Conservation (phyloP, 2,113 vertebrate genomes). For the Macaca nemestrina region DNA sequence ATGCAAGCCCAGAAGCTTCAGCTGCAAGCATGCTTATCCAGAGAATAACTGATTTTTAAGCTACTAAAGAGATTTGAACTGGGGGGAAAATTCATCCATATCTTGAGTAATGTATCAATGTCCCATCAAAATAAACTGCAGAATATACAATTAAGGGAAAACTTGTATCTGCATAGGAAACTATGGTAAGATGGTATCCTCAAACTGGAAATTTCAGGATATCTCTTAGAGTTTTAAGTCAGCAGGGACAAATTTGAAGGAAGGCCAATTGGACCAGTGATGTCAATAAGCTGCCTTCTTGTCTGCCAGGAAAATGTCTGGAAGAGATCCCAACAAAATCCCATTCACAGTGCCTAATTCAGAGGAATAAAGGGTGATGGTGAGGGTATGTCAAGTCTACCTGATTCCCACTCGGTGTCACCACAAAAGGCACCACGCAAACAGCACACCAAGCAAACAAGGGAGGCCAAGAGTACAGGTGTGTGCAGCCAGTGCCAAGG, state of each 20-base stretch:
- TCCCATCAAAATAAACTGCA: not conserved
- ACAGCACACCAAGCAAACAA: not conserved
- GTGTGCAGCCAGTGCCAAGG: not conserved
- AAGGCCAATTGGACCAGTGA: not conserved
- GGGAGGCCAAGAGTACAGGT: no score
- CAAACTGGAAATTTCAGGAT: not conserved
- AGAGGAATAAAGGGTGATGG: not conserved
- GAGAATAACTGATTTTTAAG: not conserved
- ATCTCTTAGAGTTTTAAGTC: not conserved
- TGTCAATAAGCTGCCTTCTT: not conserved
- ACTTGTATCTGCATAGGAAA: not conserved
- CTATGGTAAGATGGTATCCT: not conserved
- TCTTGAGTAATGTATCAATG: not conserved
- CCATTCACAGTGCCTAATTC: not conserved
- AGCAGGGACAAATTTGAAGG: conserved; percentile 18
- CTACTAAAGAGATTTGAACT: not conserved
- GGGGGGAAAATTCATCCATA: not conserved
- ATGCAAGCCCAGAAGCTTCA: not conserved
- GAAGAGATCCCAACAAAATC: not conserved
- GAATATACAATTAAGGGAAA: not conserved
- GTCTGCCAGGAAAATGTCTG: conserved; percentile 3
- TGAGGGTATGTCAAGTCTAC: not conserved
- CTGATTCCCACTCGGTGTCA: not conserved
- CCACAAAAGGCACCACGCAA: not conserved
- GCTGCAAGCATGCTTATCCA: not conserved